A percentile compares a stretch with the other conserved stretches of the same genome.
These are phyloP conservation scores for Galleria mellonella DNA, from an alignment of 1,140 invertebrate species.

Conservation along the genomic window DNA sequence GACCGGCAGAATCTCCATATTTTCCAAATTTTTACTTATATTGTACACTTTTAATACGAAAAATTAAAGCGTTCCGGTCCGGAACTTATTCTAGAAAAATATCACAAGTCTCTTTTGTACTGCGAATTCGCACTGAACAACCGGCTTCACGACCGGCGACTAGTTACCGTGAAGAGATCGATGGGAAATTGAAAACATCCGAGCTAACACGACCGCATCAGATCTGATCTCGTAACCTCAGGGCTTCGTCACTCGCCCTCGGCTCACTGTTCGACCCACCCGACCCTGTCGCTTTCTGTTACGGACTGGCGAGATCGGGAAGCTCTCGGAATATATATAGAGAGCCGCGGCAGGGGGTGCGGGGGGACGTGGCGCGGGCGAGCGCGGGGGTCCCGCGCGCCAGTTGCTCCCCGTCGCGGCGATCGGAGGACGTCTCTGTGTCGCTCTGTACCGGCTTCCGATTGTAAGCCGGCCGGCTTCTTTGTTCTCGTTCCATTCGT, in stretches of 20 bases:
- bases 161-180: conserved; percentile 64
- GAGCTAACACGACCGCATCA: conserved; percentile 61
- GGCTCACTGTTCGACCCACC: conserved; percentile 57
- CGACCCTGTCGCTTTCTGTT: conserved; percentile 62
- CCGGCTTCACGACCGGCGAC: conserved; percentile 48
- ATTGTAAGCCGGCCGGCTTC: conserved; percentile 50
- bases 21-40: conserved; percentile 74
- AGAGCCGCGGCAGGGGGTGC: conserved; percentile 39
- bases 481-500: conserved; percentile 42
- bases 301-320: conserved; percentile 57
- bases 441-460: conserved; percentile 30
- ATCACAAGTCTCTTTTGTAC: conserved; percentile 75
- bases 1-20: conserved; percentile 74
- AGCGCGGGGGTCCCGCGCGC: conserved; percentile 53
- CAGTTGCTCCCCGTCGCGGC: conserved; percentile 37
- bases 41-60: conserved; percentile 71
- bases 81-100: conserved; percentile 71
- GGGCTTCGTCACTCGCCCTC: conserved; percentile 62
- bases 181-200: conserved; percentile 52
- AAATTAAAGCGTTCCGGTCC: conserved; percentile 51
- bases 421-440: conserved; percentile 29
- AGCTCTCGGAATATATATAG: conserved; percentile 45
- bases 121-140: conserved; percentile 60
- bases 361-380: conserved; percentile 42
- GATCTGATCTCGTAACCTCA: conserved; percentile 70